Evolutionary conservation across 2,888 invertebrate genomes (phyloP).

Genomic region (Eristalis arbustorum): DNA sequence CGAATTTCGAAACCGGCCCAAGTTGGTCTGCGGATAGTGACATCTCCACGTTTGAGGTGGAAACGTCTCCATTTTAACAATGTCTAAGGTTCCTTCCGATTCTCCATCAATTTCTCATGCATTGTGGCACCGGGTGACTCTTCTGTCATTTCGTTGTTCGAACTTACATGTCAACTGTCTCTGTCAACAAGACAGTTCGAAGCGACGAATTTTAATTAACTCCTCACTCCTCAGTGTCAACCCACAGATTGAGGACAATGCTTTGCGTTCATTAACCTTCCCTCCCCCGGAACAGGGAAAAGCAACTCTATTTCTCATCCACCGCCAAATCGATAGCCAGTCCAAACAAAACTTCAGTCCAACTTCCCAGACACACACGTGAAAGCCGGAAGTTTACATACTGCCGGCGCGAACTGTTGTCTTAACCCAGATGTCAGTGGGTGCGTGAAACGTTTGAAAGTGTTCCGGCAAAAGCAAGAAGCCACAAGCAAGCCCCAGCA

Average conservation of each 20-base stretch:
- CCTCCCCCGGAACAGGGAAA: not conserved
- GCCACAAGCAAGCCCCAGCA: not conserved
- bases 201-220: no score
- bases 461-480: not conserved
- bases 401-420: not conserved
- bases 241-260: not conserved
- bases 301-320: not conserved
- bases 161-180: no score
- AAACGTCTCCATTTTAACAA: no score
- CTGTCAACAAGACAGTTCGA: not conserved
- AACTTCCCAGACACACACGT: not conserved
- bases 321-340: not conserved
- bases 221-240: not conserved
- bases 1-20: no score
- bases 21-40: no score
- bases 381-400: not conserved
- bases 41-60: no score
- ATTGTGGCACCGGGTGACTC: no score
- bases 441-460: not conserved
- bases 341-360: not conserved
- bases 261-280: not conserved
- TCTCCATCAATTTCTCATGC: no score
- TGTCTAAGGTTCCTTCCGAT: no score
- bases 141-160: no score
- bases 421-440: slow-evolving; percentile 18